Conservation (phyloP, 2,113 vertebrate species). For the Urocitellus parryii region DNA sequence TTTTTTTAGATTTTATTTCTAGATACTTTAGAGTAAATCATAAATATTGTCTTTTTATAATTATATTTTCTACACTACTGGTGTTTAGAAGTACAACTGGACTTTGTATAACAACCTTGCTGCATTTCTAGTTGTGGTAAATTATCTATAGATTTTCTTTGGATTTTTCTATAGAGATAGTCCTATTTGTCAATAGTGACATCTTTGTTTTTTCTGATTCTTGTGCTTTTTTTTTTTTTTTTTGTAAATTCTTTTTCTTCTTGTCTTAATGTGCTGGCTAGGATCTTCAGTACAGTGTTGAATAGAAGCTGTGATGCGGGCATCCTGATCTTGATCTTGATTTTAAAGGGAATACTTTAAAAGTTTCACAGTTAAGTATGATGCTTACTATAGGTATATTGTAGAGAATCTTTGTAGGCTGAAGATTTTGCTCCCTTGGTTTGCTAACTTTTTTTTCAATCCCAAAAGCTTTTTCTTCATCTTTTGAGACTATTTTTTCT, state of each 20-base stretch:
- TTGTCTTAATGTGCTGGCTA: constrained; percentile 74
- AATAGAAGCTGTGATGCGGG: constrained; percentile 72
- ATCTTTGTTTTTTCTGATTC: constrained; percentile 66
- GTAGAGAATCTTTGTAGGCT: constrained; percentile 69
- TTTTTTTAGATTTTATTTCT: constrained; percentile 56
- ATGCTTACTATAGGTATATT: constrained; percentile 72
- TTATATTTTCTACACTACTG: constrained; percentile 35
- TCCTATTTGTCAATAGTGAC: constrained; percentile 66
- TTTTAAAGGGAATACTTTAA: constrained; percentile 78
- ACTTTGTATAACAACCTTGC: constrained; percentile 38
- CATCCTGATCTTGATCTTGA: constrained; percentile 74
- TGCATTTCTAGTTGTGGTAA: constrained; percentile 38
- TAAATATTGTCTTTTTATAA: not conserved
- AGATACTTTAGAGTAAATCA: not conserved
- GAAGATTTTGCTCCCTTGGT: constrained; percentile 49
- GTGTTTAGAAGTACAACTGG: not conserved
- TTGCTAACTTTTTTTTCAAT: constrained; percentile 29
- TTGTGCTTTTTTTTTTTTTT: constrained; percentile 6
- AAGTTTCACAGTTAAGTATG: constrained; percentile 77
- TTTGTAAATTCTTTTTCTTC: not conserved
- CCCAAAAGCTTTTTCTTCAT: constrained; percentile 15
- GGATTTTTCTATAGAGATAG: constrained; percentile 45
- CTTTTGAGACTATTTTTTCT: constrained; percentile 62
- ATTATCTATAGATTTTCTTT: constrained; percentile 57
- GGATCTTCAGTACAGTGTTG: constrained; percentile 74